Percentiles rank a stretch among this genome's conserved stretches.
Evolutionary conservation across 2,113 vertebrate genomes (phyloP).

Genomic region (Erythrocercus mccallii): DNA sequence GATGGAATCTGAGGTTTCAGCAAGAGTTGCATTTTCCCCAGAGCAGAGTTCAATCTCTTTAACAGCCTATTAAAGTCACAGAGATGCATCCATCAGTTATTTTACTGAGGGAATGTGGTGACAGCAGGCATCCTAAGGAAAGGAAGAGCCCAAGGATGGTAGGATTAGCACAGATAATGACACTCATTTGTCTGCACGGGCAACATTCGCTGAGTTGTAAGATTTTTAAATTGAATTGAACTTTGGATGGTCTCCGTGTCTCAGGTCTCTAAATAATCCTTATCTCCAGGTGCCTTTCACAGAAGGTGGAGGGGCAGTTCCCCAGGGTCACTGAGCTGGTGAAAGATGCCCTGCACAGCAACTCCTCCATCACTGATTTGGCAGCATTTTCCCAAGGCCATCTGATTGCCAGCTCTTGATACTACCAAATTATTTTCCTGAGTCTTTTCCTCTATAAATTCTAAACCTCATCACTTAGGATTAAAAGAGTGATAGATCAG

Average conservation of each 20-base stretch:
- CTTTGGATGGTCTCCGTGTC: neutral
- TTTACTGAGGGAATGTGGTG: neutral
- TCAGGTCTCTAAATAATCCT: neutral
- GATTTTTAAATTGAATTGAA: constrained; percentile 14
- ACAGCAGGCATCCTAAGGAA: neutral
- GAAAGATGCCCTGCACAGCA: neutral
- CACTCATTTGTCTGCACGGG: neutral
- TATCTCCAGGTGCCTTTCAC: neutral
- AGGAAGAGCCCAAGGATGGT: neutral
- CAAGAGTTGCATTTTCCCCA: neutral
- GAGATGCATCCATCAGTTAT: neutral
- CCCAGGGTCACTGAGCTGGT: neutral
- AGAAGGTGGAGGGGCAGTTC: neutral
- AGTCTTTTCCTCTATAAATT: neutral
- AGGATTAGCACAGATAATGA: neutral
- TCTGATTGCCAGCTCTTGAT: neutral
- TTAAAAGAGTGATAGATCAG: neutral
- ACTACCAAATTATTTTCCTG: neutral
- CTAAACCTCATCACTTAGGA: neutral
- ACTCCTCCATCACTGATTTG: neutral
- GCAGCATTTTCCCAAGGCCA: neutral
- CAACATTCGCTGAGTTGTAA: neutral
- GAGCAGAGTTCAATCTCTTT: neutral
- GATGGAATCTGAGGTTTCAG: neutral
- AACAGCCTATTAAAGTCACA: neutral